phyloP scores from a whole-genome alignment of 2,113 vertebrate genomes.

The Prunella himalayana region DNA sequence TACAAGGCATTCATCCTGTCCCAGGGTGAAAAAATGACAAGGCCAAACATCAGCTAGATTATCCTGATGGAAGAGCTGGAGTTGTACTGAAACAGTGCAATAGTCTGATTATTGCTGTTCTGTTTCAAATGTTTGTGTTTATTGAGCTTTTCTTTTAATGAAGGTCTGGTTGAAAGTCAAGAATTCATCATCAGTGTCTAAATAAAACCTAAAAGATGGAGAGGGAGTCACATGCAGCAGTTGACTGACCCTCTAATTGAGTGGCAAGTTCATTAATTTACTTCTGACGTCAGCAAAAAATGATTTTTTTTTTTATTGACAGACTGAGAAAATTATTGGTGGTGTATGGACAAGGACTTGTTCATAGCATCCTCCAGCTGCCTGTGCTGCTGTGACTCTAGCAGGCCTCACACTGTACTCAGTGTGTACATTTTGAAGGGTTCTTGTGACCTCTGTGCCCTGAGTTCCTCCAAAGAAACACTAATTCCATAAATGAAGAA shows the following conservation, averaged over 20 bases:
- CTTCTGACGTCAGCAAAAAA: conserved; percentile 29
- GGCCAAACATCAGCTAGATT: background rate
- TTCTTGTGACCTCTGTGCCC: background rate
- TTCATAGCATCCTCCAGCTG: background rate
- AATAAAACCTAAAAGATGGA: background rate
- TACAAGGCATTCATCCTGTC: conserved; percentile 1
- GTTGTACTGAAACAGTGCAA: background rate
- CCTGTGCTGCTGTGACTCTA: background rate
- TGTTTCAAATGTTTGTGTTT: conserved; percentile 7
- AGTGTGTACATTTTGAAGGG: background rate
- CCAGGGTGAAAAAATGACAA: background rate
- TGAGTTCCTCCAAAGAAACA: background rate
- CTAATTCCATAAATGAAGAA: background rate
- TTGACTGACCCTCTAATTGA: conserved; percentile 5
- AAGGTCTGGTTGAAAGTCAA: conserved; percentile 3
- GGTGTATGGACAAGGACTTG: background rate
- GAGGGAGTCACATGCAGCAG: background rate
- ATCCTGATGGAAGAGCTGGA: background rate
- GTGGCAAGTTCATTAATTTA: conserved; percentile 27
- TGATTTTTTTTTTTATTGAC: conserved; percentile 13
- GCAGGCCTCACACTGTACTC: background rate
- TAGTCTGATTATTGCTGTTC: background rate
- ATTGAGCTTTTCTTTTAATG: background rate
- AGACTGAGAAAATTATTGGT: background rate
- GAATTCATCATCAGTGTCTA: background rate